A percentile compares a stretch with the other conserved stretches of the same genome.
phyloP scores from a whole-genome alignment of 2,888 invertebrate genomes.

The Standfussiana lucernea region DNA sequence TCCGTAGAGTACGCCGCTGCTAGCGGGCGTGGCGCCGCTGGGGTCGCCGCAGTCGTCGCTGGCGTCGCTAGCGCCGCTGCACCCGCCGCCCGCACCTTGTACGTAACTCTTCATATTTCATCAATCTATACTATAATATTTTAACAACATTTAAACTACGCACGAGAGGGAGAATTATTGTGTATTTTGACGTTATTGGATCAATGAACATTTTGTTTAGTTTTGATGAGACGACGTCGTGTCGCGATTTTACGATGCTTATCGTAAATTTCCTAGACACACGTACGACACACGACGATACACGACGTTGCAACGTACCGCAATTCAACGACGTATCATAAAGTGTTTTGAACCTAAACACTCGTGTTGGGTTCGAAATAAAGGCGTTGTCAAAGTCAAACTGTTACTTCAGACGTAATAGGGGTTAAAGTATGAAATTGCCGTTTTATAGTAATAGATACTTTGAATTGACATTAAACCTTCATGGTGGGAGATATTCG shows the following conservation, averaged over 20 bases:
- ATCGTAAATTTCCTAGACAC: no score
- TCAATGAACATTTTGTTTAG: no score
- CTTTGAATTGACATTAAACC: no score
- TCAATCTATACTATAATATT: not conserved
- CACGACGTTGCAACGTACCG: no score
- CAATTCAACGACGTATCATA: no score
- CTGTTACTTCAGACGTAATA: not conserved
- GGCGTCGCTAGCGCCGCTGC: slow-evolving; percentile 79
- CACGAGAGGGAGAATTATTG: not conserved
- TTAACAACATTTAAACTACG: not conserved
- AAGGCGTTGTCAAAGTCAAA: not conserved
- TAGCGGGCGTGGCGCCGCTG: slow-evolving; percentile 83
- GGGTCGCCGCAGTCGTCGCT: slow-evolving; percentile 86
- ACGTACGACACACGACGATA: no score
- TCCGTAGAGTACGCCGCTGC: slow-evolving; percentile 85
- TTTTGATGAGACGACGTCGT: no score
- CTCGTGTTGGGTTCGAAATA: not conserved
- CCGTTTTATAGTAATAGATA: no score
- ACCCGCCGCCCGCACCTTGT: slow-evolving; percentile 81
- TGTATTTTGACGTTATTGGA: no score
- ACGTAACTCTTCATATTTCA: slow-evolving; percentile 55
- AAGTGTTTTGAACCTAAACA: not conserved
- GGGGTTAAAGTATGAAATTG: no score
- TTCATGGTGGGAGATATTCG: no score
- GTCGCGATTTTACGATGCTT: no score